These are phyloP conservation scores for Cromileptes altivelis DNA, from an alignment of 2,113 vertebrate species.

Conservation along the genomic window DNA sequence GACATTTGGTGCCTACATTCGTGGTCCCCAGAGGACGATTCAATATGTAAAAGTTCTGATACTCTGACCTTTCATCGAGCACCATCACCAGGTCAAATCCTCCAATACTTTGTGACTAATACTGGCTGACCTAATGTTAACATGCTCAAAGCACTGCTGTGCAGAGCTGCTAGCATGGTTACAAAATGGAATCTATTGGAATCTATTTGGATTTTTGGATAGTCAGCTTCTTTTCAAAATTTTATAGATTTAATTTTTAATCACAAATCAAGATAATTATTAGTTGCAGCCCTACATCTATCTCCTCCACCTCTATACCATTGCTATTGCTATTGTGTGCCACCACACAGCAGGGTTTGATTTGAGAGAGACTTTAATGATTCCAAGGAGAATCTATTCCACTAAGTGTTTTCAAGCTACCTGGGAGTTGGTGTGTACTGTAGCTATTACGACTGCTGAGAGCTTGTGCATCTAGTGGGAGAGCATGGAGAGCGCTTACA, in stretches of 20 bases:
- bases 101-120: too few relatives aligned
- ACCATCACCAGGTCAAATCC: background rate
- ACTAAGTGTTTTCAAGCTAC: constrained; percentile 36
- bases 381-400: constrained; percentile 22
- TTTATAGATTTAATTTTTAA: too few relatives aligned
- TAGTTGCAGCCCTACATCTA: too few relatives aligned
- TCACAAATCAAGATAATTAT: background rate
- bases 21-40: background rate
- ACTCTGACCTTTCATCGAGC: too few relatives aligned
- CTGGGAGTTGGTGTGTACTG: background rate
- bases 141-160: too few relatives aligned
- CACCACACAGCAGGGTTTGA: background rate
- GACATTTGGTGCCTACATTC: background rate
- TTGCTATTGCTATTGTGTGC: too few relatives aligned
- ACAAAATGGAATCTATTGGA: too few relatives aligned
- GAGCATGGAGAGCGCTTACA: background rate
- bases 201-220: too few relatives aligned
- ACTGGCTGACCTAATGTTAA: too few relatives aligned
- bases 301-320: background rate
- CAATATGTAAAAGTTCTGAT: too few relatives aligned
- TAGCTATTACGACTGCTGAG: constrained; percentile 3
- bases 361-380: constrained; percentile 9
- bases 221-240: too few relatives aligned
- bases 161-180: too few relatives aligned
- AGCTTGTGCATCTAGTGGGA: background rate